phyloP scores from a whole-genome alignment of 2,797 vertebrate species.

The Holocentrus rufus region DNA sequence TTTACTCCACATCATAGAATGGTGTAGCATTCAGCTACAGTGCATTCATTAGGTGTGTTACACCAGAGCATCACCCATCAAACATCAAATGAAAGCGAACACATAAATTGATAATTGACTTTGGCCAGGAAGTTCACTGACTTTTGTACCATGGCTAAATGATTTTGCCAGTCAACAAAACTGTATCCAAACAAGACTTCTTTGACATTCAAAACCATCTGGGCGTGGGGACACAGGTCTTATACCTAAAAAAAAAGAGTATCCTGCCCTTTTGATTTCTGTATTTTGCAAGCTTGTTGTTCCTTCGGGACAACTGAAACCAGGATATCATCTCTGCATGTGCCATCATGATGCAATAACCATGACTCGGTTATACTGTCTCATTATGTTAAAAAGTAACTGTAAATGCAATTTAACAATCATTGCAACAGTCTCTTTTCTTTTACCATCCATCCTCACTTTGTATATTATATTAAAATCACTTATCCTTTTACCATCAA shows the following conservation, averaged over 20 bases:
- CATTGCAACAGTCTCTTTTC: slow-evolving; percentile 6
- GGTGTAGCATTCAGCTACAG: too few species aligned
- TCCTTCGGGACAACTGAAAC: not conserved
- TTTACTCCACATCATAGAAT: too few species aligned
- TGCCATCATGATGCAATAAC: slow-evolving; percentile 22
- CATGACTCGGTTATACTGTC: slow-evolving; percentile 14
- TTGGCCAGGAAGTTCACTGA: not conserved
- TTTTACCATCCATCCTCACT: slow-evolving; percentile 15
- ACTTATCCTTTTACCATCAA: slow-evolving; percentile 22
- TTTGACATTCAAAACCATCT: slow-evolving; percentile 17
- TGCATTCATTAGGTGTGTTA: too few species aligned
- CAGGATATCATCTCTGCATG: slow-evolving; percentile 15
- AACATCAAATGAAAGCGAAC: slow-evolving; percentile 52
- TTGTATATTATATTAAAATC: slow-evolving; percentile 20
- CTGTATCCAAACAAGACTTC: slow-evolving; percentile 16
- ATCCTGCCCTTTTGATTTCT: too few species aligned
- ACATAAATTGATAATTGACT: slow-evolving; percentile 56
- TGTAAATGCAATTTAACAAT: slow-evolving; percentile 21
- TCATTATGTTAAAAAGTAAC: slow-evolving; percentile 6
- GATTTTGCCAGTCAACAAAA: not conserved
- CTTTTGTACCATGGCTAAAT: too few species aligned
- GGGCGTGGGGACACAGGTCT: not conserved
- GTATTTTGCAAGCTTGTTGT: too few species aligned
- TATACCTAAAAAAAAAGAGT: too few species aligned
- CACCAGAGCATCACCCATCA: not conserved